Percentiles rank a stretch among this genome's conserved stretches.
phyloP scores from a whole-genome alignment of 2,888 invertebrate genomes.

The Synanthedon andrenaeformis region DNA sequence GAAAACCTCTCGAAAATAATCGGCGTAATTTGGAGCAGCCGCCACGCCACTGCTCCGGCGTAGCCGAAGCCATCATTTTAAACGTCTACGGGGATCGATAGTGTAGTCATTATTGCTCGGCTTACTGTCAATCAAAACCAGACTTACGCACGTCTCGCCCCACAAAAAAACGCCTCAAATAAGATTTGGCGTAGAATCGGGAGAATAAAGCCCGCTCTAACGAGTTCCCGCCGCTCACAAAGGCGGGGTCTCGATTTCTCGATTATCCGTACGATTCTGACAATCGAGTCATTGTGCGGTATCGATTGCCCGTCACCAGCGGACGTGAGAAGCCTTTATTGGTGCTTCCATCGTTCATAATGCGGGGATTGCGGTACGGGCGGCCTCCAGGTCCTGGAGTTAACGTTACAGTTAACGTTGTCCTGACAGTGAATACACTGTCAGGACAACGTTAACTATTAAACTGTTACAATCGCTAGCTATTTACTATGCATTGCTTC shows the following conservation, averaged over 20 bases:
- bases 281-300: constrained; percentile 31
- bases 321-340: background rate
- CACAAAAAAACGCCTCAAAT: constrained; percentile 12
- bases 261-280: constrained; percentile 1
- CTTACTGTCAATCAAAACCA: constrained; percentile 51
- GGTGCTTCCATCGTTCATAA: background rate
- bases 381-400: background rate
- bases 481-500: too few species aligned
- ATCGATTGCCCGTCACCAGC: constrained; percentile 15
- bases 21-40: too few species aligned
- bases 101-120: constrained; percentile 28
- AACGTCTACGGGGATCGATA: background rate
- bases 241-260: constrained; percentile 2
- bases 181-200: constrained; percentile 18
- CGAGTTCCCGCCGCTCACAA: constrained; percentile 19
- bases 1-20: too few species aligned
- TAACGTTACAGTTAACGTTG: too few species aligned
- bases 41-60: too few species aligned
- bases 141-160: constrained; percentile 21
- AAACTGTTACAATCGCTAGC: background rate
- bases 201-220: constrained; percentile 25
- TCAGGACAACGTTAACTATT: background rate
- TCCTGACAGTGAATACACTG: background rate
- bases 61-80: background rate
- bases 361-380: background rate